Conservation (phyloP, 23 tunicate species). For the Styela clava region DNA sequence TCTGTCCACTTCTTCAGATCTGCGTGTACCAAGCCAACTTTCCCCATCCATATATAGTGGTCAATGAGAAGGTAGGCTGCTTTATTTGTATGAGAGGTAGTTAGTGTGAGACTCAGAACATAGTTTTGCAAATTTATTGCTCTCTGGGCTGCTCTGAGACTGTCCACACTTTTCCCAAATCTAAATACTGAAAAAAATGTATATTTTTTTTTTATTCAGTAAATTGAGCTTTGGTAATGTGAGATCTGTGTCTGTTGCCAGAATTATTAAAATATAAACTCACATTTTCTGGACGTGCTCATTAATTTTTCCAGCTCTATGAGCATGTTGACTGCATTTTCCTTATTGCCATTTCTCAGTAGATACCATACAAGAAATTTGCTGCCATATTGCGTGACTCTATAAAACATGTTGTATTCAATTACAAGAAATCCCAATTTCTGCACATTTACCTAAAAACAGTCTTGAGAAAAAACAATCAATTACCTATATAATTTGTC, state of each 20-base stretch:
- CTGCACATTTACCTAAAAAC: too few species aligned
- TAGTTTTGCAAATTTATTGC: conserved; percentile 54
- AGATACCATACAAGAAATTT: conserved; percentile 68
- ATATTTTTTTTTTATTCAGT: too few species aligned
- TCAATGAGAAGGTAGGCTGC: conserved; percentile 52
- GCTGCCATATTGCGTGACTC: conserved; percentile 68
- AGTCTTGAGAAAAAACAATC: too few species aligned
- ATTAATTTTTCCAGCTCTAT: conserved; percentile 67
- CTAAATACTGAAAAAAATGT: conserved; percentile 57
- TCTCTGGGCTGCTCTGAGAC: conserved; percentile 54
- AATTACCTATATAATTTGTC: conserved; percentile 75
- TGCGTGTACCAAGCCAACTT: conserved; percentile 51
- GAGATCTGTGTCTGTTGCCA: background rate
- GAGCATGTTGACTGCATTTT: conserved; percentile 36
- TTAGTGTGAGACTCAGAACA: conserved; percentile 44
- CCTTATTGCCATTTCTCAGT: conserved; percentile 19
- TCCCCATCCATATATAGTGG: conserved; percentile 89
- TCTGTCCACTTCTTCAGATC: conserved; percentile 63
- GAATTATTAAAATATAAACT: background rate
- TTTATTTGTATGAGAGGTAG: conserved; percentile 63
- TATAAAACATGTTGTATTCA: background rate
- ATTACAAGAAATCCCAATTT: background rate
- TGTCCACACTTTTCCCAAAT: conserved; percentile 63
- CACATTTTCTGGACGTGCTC: conserved; percentile 75
- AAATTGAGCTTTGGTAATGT: background rate